A percentile compares a stretch with the other conserved stretches of the same genome.
These are phyloP conservation scores for Drosophila histrio DNA, from an alignment of 2,888 invertebrate genomes.

Conservation along the genomic window DNA sequence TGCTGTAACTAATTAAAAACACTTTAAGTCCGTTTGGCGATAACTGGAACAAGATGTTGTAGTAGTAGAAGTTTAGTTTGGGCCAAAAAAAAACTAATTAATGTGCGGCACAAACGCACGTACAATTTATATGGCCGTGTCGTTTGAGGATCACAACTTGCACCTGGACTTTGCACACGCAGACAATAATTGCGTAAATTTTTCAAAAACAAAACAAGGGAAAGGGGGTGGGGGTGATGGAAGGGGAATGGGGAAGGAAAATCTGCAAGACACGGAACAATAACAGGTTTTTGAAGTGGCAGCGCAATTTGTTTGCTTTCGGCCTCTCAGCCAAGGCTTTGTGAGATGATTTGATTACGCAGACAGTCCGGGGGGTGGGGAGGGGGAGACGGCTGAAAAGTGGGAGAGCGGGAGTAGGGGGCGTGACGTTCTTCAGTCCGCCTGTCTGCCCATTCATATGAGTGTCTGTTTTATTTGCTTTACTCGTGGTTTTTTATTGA, in stretches of 20 bases:
- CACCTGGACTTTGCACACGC: constrained; percentile 37
- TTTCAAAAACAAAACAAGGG: constrained; percentile 63
- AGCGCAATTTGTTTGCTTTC: constrained; percentile 40
- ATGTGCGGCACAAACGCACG: constrained; percentile 46
- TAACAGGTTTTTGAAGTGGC: constrained; percentile 30
- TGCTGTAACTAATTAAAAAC: constrained; percentile 75
- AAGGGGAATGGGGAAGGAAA: not conserved
- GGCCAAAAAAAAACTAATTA: constrained; percentile 63
- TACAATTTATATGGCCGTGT: constrained; percentile 45
- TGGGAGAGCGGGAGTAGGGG: not conserved
- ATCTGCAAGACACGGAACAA: not conserved
- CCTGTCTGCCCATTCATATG: constrained; percentile 25
- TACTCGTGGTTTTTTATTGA: constrained; percentile 16
- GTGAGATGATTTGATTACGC: constrained; percentile 66
- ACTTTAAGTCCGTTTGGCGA: constrained; percentile 57
- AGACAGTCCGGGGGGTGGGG: constrained; percentile 12
- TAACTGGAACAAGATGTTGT: constrained; percentile 15
- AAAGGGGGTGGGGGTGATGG: not conserved
- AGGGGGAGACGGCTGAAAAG: too few relatives aligned
- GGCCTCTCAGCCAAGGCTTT: constrained; percentile 16
- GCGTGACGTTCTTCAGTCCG: not conserved
- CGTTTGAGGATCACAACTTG: constrained; percentile 3
- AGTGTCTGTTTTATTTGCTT: constrained; percentile 27
- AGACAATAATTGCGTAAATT: constrained; percentile 63
- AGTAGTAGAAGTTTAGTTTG: constrained; percentile 5